These are phyloP conservation scores for Synanthedon andrenaeformis DNA, from an alignment of 2,888 invertebrate genomes.

Conservation along the genomic window DNA sequence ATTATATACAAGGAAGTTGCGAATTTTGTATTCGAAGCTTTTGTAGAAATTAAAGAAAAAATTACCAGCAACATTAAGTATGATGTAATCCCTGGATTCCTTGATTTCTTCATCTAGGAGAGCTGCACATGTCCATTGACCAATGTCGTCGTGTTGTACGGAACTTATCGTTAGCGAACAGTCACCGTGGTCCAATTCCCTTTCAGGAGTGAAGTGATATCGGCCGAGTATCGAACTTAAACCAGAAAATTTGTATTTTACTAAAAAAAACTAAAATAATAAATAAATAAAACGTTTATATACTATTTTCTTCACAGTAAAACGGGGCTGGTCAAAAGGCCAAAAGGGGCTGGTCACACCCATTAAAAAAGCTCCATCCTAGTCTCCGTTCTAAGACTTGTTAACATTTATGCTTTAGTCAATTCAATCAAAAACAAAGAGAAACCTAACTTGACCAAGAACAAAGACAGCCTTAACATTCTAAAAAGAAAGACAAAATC, in stretches of 20 bases:
- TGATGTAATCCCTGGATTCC: constrained; percentile 40
- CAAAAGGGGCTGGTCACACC: too few species aligned
- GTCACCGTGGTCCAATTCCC: constrained; percentile 44
- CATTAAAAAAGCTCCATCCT: too few species aligned
- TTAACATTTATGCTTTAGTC: too few species aligned
- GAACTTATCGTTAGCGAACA: constrained; percentile 53
- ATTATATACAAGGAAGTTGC: too few species aligned
- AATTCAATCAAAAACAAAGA: too few species aligned
- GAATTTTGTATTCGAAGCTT: not conserved
- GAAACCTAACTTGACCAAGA: too few species aligned
- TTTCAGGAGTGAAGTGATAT: constrained; percentile 49
- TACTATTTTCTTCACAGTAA: too few species aligned
- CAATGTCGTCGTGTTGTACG: constrained; percentile 39
- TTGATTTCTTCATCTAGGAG: constrained; percentile 28
- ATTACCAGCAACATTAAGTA: constrained; percentile 6
- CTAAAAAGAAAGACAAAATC: too few species aligned
- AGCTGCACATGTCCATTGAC: constrained; percentile 60
- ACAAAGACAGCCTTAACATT: too few species aligned
- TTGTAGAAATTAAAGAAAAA: not conserved
- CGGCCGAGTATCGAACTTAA: constrained; percentile 43
- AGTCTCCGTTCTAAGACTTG: too few species aligned
- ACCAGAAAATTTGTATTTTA: constrained; percentile 4
- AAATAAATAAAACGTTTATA: too few species aligned
- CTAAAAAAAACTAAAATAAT: not conserved
- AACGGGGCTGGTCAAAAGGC: too few species aligned